phyloP scores from a whole-genome alignment of 2,888 invertebrate genomes.

The Ophraella communa region DNA sequence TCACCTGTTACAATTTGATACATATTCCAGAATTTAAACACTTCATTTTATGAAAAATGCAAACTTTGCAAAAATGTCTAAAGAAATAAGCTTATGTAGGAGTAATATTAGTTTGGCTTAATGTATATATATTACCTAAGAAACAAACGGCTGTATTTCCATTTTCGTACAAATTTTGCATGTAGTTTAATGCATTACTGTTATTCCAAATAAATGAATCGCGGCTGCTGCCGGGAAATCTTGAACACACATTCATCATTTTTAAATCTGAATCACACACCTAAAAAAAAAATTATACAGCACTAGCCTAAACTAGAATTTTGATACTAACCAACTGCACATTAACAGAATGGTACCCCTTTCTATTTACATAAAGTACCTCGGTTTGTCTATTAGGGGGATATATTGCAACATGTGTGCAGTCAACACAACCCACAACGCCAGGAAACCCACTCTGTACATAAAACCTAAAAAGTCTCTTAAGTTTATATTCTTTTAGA shows the following conservation, averaged over 20 bases:
- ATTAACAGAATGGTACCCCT: conserved; percentile 7
- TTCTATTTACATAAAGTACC: conserved; percentile 16
- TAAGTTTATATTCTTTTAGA: not conserved
- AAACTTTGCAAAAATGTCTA: too few relatives aligned
- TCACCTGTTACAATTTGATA: conserved; percentile 5
- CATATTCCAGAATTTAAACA: too few relatives aligned
- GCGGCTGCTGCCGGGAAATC: not conserved
- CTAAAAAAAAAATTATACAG: not conserved
- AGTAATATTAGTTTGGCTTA: too few relatives aligned
- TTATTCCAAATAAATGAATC: not conserved
- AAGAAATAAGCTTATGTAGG: too few relatives aligned
- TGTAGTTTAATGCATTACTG: not conserved
- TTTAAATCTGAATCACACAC: conserved; percentile 6
- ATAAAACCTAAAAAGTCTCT: conserved; percentile 5
- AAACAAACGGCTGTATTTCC: too few relatives aligned
- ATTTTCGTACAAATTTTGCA: not conserved
- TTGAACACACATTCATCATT: conserved; percentile 15
- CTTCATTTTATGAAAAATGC: too few relatives aligned
- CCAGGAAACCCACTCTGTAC: conserved; percentile 8
- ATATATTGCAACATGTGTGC: conserved; percentile 15
- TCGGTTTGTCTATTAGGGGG: not conserved
- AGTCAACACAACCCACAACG: conserved; percentile 11
- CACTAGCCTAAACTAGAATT: not conserved
- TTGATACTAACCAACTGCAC: conserved; percentile 4
- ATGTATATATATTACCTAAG: too few relatives aligned